Evolutionary conservation across 2,888 invertebrate species (phyloP).

Genomic region (Leptinotarsa juncta): DNA sequence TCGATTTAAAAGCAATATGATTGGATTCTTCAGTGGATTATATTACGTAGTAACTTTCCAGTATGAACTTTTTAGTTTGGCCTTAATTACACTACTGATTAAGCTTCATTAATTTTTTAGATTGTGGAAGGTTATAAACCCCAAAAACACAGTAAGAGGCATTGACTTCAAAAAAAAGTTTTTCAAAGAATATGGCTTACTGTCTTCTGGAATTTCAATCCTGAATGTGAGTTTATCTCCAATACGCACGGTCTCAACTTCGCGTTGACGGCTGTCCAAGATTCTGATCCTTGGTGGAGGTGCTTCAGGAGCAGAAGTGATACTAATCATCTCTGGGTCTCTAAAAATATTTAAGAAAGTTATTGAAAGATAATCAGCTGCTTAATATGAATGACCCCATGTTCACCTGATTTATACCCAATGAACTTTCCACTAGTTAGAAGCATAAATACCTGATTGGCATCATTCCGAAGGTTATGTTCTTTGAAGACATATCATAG

Average conservation of each 20-base stretch:
- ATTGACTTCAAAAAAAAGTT: no score
- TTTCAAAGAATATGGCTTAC: slow-evolving; percentile 69
- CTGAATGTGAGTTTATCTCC: slow-evolving; percentile 95
- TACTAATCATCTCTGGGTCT: slow-evolving; percentile 96
- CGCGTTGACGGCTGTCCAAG: slow-evolving; percentile 85
- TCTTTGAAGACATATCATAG: slow-evolving; percentile 96
- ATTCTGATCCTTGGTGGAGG: slow-evolving; percentile 94
- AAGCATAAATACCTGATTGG: slow-evolving; percentile 78
- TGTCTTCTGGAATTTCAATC: slow-evolving; percentile 96
- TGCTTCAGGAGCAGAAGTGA: slow-evolving; percentile 94
- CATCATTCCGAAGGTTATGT: slow-evolving; percentile 97
- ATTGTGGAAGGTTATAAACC: no score
- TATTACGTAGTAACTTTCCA: no score
- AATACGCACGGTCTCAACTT: slow-evolving; percentile 94
- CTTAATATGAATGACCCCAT: neutral
- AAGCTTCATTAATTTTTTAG: no score
- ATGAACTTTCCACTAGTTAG: neutral
- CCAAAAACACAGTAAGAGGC: no score
- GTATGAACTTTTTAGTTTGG: no score
- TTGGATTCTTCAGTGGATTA: no score
- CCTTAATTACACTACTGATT: no score
- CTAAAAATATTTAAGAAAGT: slow-evolving; percentile 62
- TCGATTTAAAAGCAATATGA: no score
- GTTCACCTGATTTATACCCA: neutral
- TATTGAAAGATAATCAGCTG: neutral